A percentile compares a stretch with the other conserved stretches of the same genome.
Conservation (phyloP, 2,797 vertebrate genomes). For the Agapornis canus region DNA sequence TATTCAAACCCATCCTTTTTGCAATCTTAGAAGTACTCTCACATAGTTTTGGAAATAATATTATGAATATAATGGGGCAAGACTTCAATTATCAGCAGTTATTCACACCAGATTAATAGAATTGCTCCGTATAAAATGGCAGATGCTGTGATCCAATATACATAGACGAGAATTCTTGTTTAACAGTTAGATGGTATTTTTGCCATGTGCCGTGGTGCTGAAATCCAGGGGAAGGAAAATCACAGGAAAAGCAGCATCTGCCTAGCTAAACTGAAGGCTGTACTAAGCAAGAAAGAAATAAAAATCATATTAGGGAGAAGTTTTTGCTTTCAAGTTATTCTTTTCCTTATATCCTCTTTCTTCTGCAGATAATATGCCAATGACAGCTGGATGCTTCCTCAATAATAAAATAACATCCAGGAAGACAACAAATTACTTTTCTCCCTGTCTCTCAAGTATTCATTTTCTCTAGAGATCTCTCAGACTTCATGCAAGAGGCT, state of each 20-base stretch:
- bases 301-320: not conserved
- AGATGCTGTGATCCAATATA: not conserved
- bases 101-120: not conserved
- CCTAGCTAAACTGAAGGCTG: not conserved
- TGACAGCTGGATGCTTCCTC: conserved; percentile 44
- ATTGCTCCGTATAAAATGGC: not conserved
- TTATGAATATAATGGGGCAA: not conserved
- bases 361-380: not conserved
- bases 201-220: not conserved
- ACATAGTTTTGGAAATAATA: not conserved
- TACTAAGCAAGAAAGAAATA: not conserved
- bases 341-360: conserved; percentile 8
- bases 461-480: conserved; percentile 34
- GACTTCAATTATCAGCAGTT: not conserved
- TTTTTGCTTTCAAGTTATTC: not conserved
- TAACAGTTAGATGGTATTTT: not conserved
- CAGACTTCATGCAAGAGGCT: not conserved
- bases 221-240: not conserved
- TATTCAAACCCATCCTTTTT: not conserved
- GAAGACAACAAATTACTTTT: conserved; percentile 18
- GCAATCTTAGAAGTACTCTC: not conserved
- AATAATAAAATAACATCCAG: conserved; percentile 28
- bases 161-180: not conserved
- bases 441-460: not conserved
- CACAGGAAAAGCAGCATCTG: not conserved